Percentiles rank a stretch among this genome's conserved stretches.
Evolutionary conservation across 2,888 invertebrate genomes (phyloP).

Genomic region (Cyclophora punctaria): DNA sequence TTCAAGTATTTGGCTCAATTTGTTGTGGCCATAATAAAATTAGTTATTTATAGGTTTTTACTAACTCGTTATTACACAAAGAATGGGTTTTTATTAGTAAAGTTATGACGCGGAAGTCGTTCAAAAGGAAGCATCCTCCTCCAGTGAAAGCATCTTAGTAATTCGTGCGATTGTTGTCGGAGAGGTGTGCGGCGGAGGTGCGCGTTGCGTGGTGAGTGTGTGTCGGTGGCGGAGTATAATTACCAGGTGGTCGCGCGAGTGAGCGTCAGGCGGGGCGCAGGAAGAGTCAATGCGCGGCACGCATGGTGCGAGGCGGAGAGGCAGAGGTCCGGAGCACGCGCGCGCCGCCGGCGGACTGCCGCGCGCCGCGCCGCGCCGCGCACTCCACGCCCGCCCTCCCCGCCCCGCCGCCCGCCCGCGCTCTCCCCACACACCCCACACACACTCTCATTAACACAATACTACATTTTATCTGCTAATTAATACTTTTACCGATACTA

Average conservation of each 20-base stretch:
- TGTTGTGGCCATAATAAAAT: too few relatives aligned
- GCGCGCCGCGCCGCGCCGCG: constrained; percentile 20
- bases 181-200: not conserved
- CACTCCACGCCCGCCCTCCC: constrained; percentile 21
- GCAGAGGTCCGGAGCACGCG: constrained; percentile 6
- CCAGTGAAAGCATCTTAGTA: too few relatives aligned
- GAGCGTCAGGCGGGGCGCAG: constrained; percentile 1
- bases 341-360: constrained; percentile 20
- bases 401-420: constrained; percentile 3
- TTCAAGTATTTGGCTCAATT: too few relatives aligned
- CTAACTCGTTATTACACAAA: too few relatives aligned
- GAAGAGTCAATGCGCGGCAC: not conserved
- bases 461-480: too few relatives aligned
- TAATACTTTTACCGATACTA: too few relatives aligned
- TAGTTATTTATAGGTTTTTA: too few relatives aligned
- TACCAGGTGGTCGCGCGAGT: not conserved
- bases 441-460: not conserved
- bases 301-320: constrained; percentile 13
- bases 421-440: constrained; percentile 6
- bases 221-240: not conserved
- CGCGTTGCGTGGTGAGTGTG: too few relatives aligned
- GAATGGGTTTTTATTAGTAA: too few relatives aligned
- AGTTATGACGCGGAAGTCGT: too few relatives aligned
- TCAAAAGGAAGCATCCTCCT: too few relatives aligned
- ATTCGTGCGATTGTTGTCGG: too few relatives aligned